phyloP scores from a whole-genome alignment of 2,888 invertebrate species.

The Drosophila barbarae region DNA sequence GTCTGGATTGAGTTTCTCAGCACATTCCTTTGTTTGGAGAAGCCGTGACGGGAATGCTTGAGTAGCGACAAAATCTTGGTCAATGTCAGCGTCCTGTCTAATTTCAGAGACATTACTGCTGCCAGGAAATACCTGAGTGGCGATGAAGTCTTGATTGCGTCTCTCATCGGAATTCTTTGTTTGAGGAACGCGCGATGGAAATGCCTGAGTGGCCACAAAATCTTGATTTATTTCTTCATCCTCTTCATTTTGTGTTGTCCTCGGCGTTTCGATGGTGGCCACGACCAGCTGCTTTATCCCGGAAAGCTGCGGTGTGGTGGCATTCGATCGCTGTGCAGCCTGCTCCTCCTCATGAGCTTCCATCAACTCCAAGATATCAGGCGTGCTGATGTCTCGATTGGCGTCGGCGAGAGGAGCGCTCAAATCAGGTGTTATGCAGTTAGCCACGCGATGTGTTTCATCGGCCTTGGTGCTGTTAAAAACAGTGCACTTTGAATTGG shows the following conservation, averaged over 20 bases:
- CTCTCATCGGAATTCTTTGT: not conserved
- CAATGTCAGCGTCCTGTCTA: conserved; percentile 20
- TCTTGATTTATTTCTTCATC: conserved; percentile 34
- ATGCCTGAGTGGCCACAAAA: conserved; percentile 17
- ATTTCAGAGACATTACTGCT: not conserved
- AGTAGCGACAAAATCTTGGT: conserved; percentile 34
- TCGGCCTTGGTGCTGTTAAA: conserved; percentile 51
- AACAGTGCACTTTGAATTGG: conserved; percentile 48
- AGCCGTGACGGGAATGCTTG: conserved; percentile 25
- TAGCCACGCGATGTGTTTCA: not conserved
- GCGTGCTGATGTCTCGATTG: conserved; percentile 45
- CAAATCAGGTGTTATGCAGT: conserved; percentile 47
- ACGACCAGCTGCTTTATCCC: conserved; percentile 25
- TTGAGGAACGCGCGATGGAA: not conserved
- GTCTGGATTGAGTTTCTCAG: conserved; percentile 20
- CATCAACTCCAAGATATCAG: conserved; percentile 51
- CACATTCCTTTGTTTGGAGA: not conserved
- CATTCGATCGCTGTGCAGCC: not conserved
- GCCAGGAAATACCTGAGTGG: conserved; percentile 35
- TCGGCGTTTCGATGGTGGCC: conserved; percentile 46
- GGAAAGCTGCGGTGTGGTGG: conserved; percentile 30
- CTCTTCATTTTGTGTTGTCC: conserved; percentile 15
- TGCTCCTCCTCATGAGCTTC: not conserved
- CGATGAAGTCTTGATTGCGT: conserved; percentile 27
- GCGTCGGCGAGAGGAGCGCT: conserved; percentile 3